phyloP scores from a whole-genome alignment of 1,140 invertebrate genomes.

The Lycorma delicatula region DNA sequence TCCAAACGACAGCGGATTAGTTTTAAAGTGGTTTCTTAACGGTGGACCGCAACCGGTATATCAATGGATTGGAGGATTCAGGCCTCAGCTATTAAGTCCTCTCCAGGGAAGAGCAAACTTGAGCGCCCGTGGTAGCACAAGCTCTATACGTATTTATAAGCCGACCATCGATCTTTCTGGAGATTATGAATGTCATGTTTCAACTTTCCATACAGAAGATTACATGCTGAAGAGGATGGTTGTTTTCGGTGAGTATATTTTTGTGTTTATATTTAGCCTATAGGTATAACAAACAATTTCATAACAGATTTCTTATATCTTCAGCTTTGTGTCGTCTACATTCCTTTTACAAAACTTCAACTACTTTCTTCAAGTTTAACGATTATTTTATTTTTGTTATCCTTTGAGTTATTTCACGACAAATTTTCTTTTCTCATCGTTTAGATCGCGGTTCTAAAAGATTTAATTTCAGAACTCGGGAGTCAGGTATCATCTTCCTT shows the following conservation, averaged over 20 bases:
- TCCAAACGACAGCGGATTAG: conserved; percentile 46
- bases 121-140: conserved; percentile 59
- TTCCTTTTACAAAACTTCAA: no score
- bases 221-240: conserved; percentile 54
- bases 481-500: no score
- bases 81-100: conserved; percentile 40
- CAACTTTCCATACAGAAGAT: conserved; percentile 57
- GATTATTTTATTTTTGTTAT: no score
- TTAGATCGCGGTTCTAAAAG: no score
- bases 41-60: conserved; percentile 51
- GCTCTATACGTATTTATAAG: conserved; percentile 58
- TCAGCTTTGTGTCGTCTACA: no score
- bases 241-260: conserved; percentile 60
- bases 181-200: conserved; percentile 65
- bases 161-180: conserved; percentile 62
- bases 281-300: no score
- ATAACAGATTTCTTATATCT: no score
- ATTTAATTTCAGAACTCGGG: no score
- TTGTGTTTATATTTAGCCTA: no score
- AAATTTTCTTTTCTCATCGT: no score
- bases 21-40: conserved; percentile 70
- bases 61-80: conserved; percentile 58
- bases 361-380: no score
- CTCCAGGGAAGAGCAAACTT: conserved; percentile 51
- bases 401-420: no score